Percentiles rank a stretch among this genome's conserved stretches.
Evolutionary conservation across 2,888 invertebrate genomes (phyloP).

Genomic region (Catocala sponsa): DNA sequence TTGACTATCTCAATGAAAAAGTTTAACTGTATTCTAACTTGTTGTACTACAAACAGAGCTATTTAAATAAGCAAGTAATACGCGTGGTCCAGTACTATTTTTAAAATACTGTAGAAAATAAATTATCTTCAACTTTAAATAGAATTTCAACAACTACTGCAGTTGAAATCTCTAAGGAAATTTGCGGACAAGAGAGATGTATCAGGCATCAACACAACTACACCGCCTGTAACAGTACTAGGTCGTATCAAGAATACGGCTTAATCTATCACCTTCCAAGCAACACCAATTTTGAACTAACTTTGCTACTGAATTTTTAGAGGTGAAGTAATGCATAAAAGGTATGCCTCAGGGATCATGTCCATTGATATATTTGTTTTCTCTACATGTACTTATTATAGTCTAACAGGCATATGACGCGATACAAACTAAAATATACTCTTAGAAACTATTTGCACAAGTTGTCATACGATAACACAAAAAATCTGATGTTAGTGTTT

Average conservation of each 20-base stretch:
- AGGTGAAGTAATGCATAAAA: background rate
- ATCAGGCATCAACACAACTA: background rate
- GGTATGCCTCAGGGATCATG: background rate
- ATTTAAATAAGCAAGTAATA: conserved; percentile 1
- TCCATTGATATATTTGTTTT: background rate
- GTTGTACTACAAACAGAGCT: background rate
- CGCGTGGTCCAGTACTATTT: background rate
- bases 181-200: background rate
- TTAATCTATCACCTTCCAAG: background rate
- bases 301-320: no score
- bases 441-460: no score
- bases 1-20: background rate
- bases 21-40: background rate
- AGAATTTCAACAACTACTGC: conserved; percentile 1
- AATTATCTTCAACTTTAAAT: conserved; percentile 2
- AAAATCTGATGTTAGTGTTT: no score
- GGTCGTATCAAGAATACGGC: background rate
- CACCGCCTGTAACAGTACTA: background rate
- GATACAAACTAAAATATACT: no score
- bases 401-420: no score
- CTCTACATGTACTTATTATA: background rate
- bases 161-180: conserved; percentile 13
- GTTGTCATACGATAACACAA: no score
- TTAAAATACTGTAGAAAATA: background rate
- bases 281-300: background rate